Percentiles rank a stretch among this genome's conserved stretches.
Conservation (phyloP, 2,888 invertebrate genomes). For the Drosophila hamatofila region DNA sequence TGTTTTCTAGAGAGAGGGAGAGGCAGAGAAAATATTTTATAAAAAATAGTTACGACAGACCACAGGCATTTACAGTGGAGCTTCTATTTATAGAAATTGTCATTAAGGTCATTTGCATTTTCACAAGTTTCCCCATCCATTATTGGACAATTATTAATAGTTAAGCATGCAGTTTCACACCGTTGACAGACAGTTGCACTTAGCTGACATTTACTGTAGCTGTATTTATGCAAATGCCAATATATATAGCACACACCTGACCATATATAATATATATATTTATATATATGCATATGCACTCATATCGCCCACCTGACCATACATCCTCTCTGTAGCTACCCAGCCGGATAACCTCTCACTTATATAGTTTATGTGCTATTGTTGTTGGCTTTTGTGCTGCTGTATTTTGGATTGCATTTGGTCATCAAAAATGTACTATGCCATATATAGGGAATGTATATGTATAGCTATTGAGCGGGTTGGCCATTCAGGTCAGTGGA, state of each 20-base stretch:
- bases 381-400: conserved; percentile 62
- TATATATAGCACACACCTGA: conserved; percentile 48
- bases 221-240: conserved; percentile 26
- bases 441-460: conserved; percentile 3
- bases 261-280: background rate
- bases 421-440: conserved; percentile 73
- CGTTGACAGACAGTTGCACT: conserved; percentile 5
- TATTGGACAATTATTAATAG: background rate
- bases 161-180: background rate
- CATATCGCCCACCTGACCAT: conserved; percentile 14
- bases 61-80: conserved; percentile 22
- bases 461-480: conserved; percentile 10
- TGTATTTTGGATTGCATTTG: conserved; percentile 72
- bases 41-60: conserved; percentile 38
- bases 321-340: background rate
- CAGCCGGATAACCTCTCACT: background rate
- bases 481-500: conserved; percentile 70
- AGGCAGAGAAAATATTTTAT: conserved; percentile 47
- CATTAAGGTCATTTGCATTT: background rate
- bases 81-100: background rate
- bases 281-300: background rate
- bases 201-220: conserved; percentile 28
- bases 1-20: conserved; percentile 58
- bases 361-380: conserved; percentile 50
- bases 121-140: background rate